Conservation (phyloP, 2,888 invertebrate species). For the Athetis lepigone region DNA sequence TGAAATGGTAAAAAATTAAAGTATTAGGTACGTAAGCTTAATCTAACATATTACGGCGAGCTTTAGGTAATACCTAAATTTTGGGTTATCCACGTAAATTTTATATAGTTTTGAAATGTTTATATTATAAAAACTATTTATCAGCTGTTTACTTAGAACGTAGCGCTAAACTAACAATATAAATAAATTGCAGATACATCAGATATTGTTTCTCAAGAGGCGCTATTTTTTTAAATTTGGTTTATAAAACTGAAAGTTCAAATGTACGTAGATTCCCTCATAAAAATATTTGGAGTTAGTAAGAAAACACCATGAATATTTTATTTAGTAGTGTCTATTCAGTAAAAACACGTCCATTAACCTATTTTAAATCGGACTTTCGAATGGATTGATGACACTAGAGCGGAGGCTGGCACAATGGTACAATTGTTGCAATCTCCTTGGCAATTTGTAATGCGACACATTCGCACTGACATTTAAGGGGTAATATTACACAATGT, state of each 20-base stretch:
- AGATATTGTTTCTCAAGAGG: slow-evolving; percentile 28
- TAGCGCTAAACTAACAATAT: slow-evolving; percentile 23
- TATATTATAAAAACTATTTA: slow-evolving; percentile 24
- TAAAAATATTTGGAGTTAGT: slow-evolving; percentile 60
- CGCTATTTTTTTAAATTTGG: slow-evolving; percentile 45
- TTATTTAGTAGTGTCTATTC: slow-evolving; percentile 77
- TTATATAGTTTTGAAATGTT: not conserved
- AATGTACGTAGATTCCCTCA: slow-evolving; percentile 52
- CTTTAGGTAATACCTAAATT: not conserved
- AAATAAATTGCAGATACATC: slow-evolving; percentile 22
- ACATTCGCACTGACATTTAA: slow-evolving; percentile 71
- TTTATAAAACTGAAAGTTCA: slow-evolving; percentile 63
- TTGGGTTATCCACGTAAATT: not conserved
- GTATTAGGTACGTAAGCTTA: not conserved
- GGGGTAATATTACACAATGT: slow-evolving; percentile 68
- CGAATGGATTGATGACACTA: slow-evolving; percentile 82
- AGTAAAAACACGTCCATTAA: slow-evolving; percentile 82
- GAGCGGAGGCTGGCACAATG: slow-evolving; percentile 79
- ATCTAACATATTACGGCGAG: not conserved
- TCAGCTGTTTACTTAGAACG: slow-evolving; percentile 32
- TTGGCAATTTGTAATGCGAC: slow-evolving; percentile 74
- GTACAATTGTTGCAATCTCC: slow-evolving; percentile 73
- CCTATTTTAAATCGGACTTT: slow-evolving; percentile 87
- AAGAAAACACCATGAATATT: slow-evolving; percentile 72
- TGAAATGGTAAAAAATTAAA: not conserved